Base-by-base conservation (phyloP, 2,797 vertebrate species). In the Pangasius mekongensis region DNA sequence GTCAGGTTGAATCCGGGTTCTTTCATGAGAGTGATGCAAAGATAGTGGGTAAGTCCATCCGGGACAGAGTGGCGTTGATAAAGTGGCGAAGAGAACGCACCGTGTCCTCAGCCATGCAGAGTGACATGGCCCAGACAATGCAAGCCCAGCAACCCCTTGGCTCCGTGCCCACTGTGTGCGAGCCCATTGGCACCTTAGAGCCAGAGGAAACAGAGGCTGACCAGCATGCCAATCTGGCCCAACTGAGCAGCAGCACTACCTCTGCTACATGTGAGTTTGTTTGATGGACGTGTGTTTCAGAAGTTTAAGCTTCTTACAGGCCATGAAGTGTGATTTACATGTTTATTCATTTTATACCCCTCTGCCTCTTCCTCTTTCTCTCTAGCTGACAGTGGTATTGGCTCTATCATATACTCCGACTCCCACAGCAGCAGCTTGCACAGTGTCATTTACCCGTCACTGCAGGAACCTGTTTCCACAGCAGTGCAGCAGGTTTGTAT, bases 21-120 rank as follows among this genome's bases (percentile, higher is more conserved):
- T 98, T 99, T 91, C 97, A 98, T 80, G 98, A 99, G 93, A 98
- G 97, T 14, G 98, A 99, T 92, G 97, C 97, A 86, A 99, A 99
- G 91, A 97, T 98, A 56, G 97, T 99, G 60, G 97, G 97, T 89
- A 99, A 98, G 94, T 99, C 98, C 89, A 98, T 99, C 91, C 95
- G 98, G 80, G 98, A 99, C 90, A 92, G 98, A 36, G 96, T 99
- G 83, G 95, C 95, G 4, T 92, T 97, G 83, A 97, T 99, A 92
- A 97, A 97, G 94, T 99, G 99, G 98, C 95, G 98, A 83, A 93
- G 99, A 83, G 98, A 96, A 91, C 96, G 98, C 73, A 98, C 96
- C 13, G 96, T 96, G 89, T 97, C 97, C 0, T 94, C 95, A 5
- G 92, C 94, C 30, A 94, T 95, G 74, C 96, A 95, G 87, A 96